Evolutionary conservation across 2,113 vertebrate genomes (phyloP).

Genomic region (Typhlomys cinereus): DNA sequence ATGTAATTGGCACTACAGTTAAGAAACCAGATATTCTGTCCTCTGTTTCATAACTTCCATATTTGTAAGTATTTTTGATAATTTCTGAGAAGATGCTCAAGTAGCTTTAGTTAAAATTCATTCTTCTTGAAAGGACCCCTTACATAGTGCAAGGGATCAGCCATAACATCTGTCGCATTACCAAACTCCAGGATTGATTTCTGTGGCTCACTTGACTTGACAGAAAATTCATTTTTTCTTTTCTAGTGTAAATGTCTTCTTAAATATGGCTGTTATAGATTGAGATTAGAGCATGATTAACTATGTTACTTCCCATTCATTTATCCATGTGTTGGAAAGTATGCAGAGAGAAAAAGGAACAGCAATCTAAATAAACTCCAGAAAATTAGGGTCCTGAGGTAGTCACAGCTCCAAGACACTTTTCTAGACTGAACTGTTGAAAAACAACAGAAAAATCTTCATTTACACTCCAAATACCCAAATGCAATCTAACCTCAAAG

Average conservation of each 20-base stretch:
- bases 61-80: neutral
- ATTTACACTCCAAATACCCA: slow-evolving; percentile 3
- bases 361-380: neutral
- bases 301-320: neutral
- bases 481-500: neutral
- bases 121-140: slow-evolving; percentile 24
- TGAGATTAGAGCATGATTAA: neutral
- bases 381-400: neutral
- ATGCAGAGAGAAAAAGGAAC: neutral
- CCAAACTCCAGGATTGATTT: slow-evolving; percentile 17
- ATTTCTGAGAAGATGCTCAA: slow-evolving; percentile 39
- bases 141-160: neutral
- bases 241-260: neutral
- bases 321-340: neutral
- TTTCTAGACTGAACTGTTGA: neutral
- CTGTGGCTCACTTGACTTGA: neutral
- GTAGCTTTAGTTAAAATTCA: slow-evolving; percentile 2
- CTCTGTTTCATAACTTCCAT: neutral
- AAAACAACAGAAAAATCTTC: neutral
- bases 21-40: neutral
- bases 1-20: neutral
- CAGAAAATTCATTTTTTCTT: neutral
- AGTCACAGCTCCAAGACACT: neutral
- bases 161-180: neutral
- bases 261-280: slow-evolving; percentile 18